Base-by-base conservation (phyloP, 2,113 vertebrate species). In the Gnathochromis pfefferi region DNA sequence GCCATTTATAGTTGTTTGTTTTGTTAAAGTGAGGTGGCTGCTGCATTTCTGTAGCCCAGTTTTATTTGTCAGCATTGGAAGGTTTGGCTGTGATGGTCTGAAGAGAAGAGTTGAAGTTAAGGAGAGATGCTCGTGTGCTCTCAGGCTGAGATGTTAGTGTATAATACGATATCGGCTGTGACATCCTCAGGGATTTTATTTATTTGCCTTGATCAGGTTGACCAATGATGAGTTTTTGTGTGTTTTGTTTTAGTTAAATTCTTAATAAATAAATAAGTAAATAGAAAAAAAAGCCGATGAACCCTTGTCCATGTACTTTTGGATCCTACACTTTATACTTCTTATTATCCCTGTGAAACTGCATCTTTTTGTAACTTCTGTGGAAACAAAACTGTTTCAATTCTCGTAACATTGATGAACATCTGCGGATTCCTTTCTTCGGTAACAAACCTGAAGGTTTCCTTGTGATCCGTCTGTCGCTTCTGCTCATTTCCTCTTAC, bases 81-180 rank as follows among this genome's bases (percentile, higher is more conserved):
- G 1, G 42, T 19, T 75, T 49, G 42, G 42, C 70, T 49, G 14
- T 75, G 3, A 75, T 75, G 9, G 70, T 23, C 42, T 47, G 70
- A 31, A 12, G 23, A 75, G 16, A 75, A 47, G 16, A 47, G 40
- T 75, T 75, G 13, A 47, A 19, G 19, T 75, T 7, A 12, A 75
- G 70, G 40, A 75, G 70, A 28, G 1, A 19, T 19, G 42, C 16
- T 73, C 1, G 4, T 28, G 42, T 75, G 40, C 8, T 75, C 42
- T 75, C 70, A 0, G 16, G 23, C 42, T 47, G 42, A 47, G 42
- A 19, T 28, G 70, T 28, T 0, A 8, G 26, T 0, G 16, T 31
- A 75, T 19, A 31, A 28, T 49, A 75, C 16, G 4, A 31, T 49
- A 31, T 75, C 42, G 49, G 23, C 0, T 28, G 40, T 19, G 70